Evolutionary conservation across 1,140 invertebrate genomes (phyloP), one percentile per base, ranked within the genome.

Genomic region (Steinernema feltiae): DNA sequence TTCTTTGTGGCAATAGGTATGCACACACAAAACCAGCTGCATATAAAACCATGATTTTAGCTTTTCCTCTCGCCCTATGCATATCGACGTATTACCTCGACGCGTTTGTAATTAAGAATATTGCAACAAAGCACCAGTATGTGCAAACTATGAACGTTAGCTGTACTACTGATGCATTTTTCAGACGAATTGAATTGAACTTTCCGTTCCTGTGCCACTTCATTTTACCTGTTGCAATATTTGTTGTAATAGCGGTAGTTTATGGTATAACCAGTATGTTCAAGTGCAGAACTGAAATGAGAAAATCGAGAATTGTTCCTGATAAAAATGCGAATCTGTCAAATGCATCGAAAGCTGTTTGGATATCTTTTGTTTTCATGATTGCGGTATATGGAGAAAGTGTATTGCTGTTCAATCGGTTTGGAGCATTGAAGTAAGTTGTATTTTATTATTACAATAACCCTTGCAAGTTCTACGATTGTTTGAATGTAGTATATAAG

Each of bases 1-100:
- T 63, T 63, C 53, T 63, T 63, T 27, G 53, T 63, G 2, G 53
- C 53, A 27, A 63, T 63, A 63, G 53, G 53, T 63, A 46, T 63
- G 3, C 53, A 15, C 24, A 3, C 53, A 3, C 24, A 15, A 15
- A 15, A 3, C 7, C 7, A 27, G 24, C 53, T 63, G 3, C 24
- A n/a, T n/a, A n/a, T n/a, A 63, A 63, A 63, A 15, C 15, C 12
- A 15, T 27, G 15, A 63, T 63, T 63, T 63, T 27, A 63, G 53
- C 24, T 3, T 12, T 27, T 63, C 53, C 53, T 3, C 12, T 63
- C 3, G 12, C 24, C 12, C 53, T 63, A 3, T 63, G 53, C 53
- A 63, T 63, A 63, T 63, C 53, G 12, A 63, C 2, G 2, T 63
- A n/a, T 27, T 63, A 63, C 24, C 53, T 63, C 7, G 53, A 63